Evolutionary conservation across 2,888 invertebrate species (phyloP).

Genomic region (Synergus umbraculus): DNA sequence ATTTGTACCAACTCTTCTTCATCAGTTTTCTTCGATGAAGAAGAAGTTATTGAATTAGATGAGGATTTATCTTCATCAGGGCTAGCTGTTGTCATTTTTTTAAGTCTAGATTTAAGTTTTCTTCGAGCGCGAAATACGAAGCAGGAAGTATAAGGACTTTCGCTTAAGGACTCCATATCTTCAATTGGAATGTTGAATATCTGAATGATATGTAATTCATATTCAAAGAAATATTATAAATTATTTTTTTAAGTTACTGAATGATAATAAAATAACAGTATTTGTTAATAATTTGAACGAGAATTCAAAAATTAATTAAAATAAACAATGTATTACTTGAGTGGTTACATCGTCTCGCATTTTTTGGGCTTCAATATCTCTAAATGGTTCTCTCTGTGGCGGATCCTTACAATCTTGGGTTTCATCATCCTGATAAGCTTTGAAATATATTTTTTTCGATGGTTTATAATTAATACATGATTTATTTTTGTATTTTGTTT

Average conservation of each 20-base stretch:
- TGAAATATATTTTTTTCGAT: conserved; percentile 14
- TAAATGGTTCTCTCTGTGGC: conserved; percentile 56
- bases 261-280: background rate
- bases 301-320: background rate
- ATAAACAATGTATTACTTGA: conserved; percentile 60
- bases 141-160: conserved; percentile 57
- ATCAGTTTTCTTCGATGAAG: conserved; percentile 61
- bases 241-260: background rate
- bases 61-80: conserved; percentile 56
- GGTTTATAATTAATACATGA: background rate
- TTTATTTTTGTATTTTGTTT: background rate
- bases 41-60: conserved; percentile 65
- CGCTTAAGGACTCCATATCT: conserved; percentile 52
- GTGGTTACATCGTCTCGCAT: conserved; percentile 72
- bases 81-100: background rate
- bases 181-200: conserved; percentile 65
- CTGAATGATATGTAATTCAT: conserved; percentile 46
- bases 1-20: conserved; percentile 65
- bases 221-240: background rate
- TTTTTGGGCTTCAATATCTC: conserved; percentile 71
- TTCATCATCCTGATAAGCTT: conserved; percentile 70
- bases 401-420: conserved; percentile 51
- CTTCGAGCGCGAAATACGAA: conserved; percentile 63
- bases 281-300: background rate
- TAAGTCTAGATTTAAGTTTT: conserved; percentile 56